phyloP scores from a whole-genome alignment of 2,113 vertebrate genomes.

The Perca flavescens region DNA sequence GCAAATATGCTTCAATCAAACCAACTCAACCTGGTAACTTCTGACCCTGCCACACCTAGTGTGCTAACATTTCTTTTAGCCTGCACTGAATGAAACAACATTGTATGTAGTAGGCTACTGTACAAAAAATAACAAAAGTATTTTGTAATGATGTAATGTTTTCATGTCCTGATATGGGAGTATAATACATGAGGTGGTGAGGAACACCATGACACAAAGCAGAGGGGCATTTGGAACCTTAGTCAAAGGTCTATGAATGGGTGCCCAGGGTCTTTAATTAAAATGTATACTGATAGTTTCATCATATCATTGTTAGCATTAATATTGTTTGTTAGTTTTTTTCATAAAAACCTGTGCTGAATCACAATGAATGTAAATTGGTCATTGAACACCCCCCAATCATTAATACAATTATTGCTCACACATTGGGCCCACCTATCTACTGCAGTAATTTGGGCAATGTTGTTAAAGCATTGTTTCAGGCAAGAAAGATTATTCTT shows the following conservation, averaged over 20 bases:
- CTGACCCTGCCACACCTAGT: too few species aligned
- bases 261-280: not conserved
- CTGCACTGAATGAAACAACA: too few species aligned
- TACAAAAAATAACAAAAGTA: too few species aligned
- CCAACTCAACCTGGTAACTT: not conserved
- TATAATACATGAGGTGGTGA: too few species aligned
- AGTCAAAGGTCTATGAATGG: not conserved
- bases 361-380: not conserved
- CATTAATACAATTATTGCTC: not conserved
- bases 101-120: too few species aligned
- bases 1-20: not conserved
- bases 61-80: too few species aligned
- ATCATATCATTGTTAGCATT: not conserved
- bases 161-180: too few species aligned
- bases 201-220: too few species aligned
- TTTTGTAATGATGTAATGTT: too few species aligned
- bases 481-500: not conserved
- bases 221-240: not conserved
- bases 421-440: not conserved
- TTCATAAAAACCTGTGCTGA: not conserved
- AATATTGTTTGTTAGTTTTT: not conserved
- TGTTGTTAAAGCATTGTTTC: slow-evolving; percentile 11
- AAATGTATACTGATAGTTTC: not conserved
- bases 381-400: not conserved
- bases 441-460: not conserved